A percentile compares a stretch with the other conserved stretches of the same genome.
These are phyloP conservation scores for Lypha dubia DNA, from an alignment of 2,888 invertebrate genomes.

Conservation along the genomic window DNA sequence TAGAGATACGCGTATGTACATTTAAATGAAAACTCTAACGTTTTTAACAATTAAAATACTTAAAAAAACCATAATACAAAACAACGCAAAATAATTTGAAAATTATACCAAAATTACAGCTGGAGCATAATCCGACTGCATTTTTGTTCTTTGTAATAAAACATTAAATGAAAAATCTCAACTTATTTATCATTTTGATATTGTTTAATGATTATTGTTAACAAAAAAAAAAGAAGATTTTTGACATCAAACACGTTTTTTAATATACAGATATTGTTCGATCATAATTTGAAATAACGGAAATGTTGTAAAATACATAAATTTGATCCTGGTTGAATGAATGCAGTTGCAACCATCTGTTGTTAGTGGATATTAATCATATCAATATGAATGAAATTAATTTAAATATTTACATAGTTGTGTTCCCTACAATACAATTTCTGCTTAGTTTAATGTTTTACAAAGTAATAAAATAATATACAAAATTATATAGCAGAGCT, in stretches of 20 bases:
- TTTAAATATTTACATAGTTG: too few relatives aligned
- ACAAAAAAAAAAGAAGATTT: constrained; percentile 33
- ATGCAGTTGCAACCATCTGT: constrained; percentile 37
- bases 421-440: too few relatives aligned
- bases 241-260: constrained; percentile 42
- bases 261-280: constrained; percentile 25
- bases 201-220: not conserved
- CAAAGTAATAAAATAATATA: too few relatives aligned
- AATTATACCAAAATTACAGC: constrained; percentile 45
- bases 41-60: constrained; percentile 12
- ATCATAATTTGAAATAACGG: constrained; percentile 44
- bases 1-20: not conserved
- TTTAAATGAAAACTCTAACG: constrained; percentile 9
- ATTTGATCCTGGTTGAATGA: constrained; percentile 34
- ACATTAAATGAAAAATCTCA: constrained; percentile 35
- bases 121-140: constrained; percentile 38
- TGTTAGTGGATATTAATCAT: constrained; percentile 22
- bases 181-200: constrained; percentile 21
- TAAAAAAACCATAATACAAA: constrained; percentile 10
- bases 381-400: constrained; percentile 3
- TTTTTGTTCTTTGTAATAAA: constrained; percentile 17
- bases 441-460: too few relatives aligned
- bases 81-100: constrained; percentile 1
- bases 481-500: too few relatives aligned
- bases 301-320: constrained; percentile 48